Conservation (phyloP, 2,113 vertebrate genomes). For the Indicator maculatus region DNA sequence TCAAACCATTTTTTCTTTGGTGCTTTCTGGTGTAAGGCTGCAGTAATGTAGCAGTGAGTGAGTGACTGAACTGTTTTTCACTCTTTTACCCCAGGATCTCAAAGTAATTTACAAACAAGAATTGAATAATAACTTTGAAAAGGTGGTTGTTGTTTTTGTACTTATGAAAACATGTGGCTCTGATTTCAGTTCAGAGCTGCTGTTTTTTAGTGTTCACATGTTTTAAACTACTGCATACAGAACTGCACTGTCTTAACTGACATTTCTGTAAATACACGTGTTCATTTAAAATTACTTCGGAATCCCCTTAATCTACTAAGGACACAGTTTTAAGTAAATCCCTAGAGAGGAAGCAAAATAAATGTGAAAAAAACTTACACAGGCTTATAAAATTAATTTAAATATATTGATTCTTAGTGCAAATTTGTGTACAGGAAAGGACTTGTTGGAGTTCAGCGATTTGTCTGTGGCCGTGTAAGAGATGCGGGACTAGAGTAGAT, state of each 20-base stretch:
- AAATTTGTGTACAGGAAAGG: neutral
- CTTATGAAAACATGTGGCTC: neutral
- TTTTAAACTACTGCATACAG: neutral
- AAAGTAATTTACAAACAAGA: neutral
- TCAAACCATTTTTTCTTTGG: constrained; percentile 20
- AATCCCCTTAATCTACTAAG: neutral
- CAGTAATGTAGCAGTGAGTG: neutral
- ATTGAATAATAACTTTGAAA: neutral
- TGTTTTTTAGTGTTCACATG: neutral
- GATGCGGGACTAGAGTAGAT: neutral
- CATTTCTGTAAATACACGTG: neutral
- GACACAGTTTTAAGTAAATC: neutral
- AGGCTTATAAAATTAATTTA: neutral
- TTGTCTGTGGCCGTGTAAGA: neutral
- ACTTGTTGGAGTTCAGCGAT: neutral
- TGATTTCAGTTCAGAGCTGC: neutral
- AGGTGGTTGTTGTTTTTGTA: neutral
- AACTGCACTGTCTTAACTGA: neutral
- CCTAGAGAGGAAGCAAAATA: neutral
- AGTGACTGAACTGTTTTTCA: neutral
- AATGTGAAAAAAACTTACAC: neutral
- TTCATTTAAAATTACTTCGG: neutral
- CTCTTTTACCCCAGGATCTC: neutral
- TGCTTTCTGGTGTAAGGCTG: neutral
- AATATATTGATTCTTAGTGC: neutral